Percentiles rank a stretch among this genome's conserved stretches.
These are phyloP conservation scores for Protomyctophum bolini DNA, from an alignment of 2,113 vertebrate genomes.

Conservation along the genomic window DNA sequence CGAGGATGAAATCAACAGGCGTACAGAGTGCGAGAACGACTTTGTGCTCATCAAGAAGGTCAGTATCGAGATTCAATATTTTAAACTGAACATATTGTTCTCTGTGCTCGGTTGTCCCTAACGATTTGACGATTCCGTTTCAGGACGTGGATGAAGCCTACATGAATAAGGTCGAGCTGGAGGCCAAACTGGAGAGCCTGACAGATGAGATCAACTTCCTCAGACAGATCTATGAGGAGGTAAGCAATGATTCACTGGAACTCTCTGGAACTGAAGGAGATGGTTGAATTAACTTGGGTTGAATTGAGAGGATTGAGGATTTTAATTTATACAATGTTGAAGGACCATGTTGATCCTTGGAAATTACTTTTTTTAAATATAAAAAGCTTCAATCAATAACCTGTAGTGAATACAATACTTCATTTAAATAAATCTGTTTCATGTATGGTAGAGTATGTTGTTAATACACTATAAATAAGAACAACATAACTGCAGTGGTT, in stretches of 20 bases:
- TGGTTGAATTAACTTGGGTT: neutral
- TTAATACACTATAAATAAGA: too few species aligned
- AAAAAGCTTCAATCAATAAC: too few species aligned
- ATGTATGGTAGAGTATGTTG: too few species aligned
- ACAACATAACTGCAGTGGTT: too few species aligned
- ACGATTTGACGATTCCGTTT: constrained; percentile 13
- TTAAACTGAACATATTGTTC: neutral
- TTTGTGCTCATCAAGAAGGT: constrained; percentile 87
- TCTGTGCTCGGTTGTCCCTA: neutral
- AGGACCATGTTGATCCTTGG: too few species aligned
- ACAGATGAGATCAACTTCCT: constrained; percentile 92
- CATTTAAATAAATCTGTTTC: too few species aligned
- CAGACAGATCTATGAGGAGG: constrained; percentile 89
- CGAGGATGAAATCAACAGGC: constrained; percentile 85
- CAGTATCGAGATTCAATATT: constrained; percentile 3
- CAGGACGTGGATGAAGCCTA: constrained; percentile 94
- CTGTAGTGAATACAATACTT: too few species aligned
- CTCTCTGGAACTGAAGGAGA: neutral
- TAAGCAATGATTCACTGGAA: constrained; percentile 51
- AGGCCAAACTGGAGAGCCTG: constrained; percentile 92
- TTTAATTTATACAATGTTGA: too few species aligned
- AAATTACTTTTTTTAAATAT: too few species aligned
- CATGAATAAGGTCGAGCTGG: constrained; percentile 93
- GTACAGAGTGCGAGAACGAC: constrained; percentile 84
- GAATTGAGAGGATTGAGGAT: neutral